phyloP scores from a whole-genome alignment of 2,113 vertebrate genomes.

The Phalacrocorax pelagicus region DNA sequence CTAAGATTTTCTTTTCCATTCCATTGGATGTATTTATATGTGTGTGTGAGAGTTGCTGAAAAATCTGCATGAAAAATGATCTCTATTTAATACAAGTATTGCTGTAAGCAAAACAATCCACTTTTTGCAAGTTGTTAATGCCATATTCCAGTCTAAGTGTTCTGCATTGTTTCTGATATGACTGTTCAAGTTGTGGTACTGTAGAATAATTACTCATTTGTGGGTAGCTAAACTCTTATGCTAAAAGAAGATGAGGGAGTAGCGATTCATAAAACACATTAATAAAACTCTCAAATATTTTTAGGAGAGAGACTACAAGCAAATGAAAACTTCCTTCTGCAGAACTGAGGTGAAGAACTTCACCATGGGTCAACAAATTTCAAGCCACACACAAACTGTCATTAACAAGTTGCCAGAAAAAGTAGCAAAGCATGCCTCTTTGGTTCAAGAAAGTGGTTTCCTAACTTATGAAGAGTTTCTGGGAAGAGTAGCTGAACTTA shows the following conservation, averaged over 20 bases:
- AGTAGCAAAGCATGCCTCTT: constrained; percentile 86
- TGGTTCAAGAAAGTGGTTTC: constrained; percentile 92
- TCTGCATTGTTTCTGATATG: not conserved
- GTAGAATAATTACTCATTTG: not conserved
- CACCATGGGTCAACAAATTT: constrained; percentile 95
- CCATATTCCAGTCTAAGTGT: not conserved
- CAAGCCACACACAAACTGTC: constrained; percentile 86
- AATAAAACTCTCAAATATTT: constrained; percentile 57
- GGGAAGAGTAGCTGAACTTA: constrained; percentile 94
- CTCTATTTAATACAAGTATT: not conserved
- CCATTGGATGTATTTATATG: not conserved
- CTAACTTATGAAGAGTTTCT: constrained; percentile 97
- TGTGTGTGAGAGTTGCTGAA: not conserved
- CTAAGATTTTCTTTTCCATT: not conserved
- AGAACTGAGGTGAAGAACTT: constrained; percentile 58
- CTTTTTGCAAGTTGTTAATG: not conserved
- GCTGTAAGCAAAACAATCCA: not conserved
- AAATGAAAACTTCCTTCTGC: constrained; percentile 72
- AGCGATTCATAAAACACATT: not conserved
- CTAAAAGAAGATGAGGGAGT: not conserved
- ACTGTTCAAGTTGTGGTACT: not conserved
- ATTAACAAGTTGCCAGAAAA: constrained; percentile 94
- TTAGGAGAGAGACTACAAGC: constrained; percentile 71
- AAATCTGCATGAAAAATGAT: not conserved
- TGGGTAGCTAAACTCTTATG: not conserved